A percentile compares a stretch with the other conserved stretches of the same genome.
These are phyloP conservation scores for Pachypsylla venusta DNA, from an alignment of 1,140 invertebrate genomes.

Conservation along the genomic window DNA sequence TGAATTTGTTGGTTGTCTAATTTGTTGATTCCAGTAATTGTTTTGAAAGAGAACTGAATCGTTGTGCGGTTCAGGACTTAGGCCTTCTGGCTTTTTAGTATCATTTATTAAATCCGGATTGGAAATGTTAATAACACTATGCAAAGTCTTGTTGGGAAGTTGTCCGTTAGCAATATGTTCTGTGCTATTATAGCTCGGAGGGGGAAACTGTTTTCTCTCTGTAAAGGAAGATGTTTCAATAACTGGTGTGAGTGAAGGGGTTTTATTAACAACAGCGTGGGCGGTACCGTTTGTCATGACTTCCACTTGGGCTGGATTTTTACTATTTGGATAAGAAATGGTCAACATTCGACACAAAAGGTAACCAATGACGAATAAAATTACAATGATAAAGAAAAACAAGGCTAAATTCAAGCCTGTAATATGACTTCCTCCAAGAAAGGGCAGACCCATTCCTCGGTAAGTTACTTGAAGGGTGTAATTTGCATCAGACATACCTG, in stretches of 20 bases:
- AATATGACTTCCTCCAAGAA: slow-evolving; percentile 66
- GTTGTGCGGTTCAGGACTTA: neutral
- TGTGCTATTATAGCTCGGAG: neutral
- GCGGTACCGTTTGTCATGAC: slow-evolving; percentile 46
- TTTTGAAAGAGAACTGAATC: neutral
- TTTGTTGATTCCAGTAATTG: neutral
- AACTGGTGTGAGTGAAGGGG: slow-evolving; percentile 14
- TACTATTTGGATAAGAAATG: slow-evolving; percentile 51
- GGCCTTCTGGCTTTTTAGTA: slow-evolving; percentile 31
- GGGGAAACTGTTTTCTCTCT: slow-evolving; percentile 17
- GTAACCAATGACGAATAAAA: slow-evolving; percentile 54
- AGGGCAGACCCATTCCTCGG: slow-evolving; percentile 56
- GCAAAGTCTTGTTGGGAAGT: slow-evolving; percentile 1
- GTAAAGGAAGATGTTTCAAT: slow-evolving; percentile 18
- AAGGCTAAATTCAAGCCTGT: slow-evolving; percentile 68
- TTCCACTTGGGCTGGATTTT: slow-evolving; percentile 54
- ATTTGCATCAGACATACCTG: slow-evolving; percentile 80
- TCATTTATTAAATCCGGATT: slow-evolving; percentile 72
- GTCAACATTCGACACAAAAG: slow-evolving; percentile 51
- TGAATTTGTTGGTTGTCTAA: neutral
- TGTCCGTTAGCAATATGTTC: neutral
- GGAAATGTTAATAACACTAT: slow-evolving; percentile 31
- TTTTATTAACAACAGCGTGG: slow-evolving; percentile 29
- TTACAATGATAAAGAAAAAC: slow-evolving; percentile 58
- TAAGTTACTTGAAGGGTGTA: slow-evolving; percentile 71